Base-by-base conservation (phyloP, 2,888 invertebrate genomes). In the Eustalomyia histrio region DNA sequence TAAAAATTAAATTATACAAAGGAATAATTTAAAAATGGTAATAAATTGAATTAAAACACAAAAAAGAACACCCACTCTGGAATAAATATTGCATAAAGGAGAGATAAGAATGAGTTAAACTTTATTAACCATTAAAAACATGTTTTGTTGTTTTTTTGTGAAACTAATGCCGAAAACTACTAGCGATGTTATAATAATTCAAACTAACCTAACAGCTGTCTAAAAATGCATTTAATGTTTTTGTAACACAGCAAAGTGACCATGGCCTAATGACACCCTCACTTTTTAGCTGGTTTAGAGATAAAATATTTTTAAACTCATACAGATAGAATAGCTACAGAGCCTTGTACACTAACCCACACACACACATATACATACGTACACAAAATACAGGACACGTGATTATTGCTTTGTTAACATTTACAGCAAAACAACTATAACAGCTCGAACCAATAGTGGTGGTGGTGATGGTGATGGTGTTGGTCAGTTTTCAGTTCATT, bases 231-330 rank as follows among this genome's bases (percentile, higher is more conserved):
- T 76, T 76, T 57, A 57, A 61, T 71, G 18, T 68, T 24, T n/a
- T 24, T n/a, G 7, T 16, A 16, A 24, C 16, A 64, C 16, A 64
- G 39, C 65, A 35, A 61, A 65, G 71, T 72, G 72, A 73, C 65
- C 73, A 69, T 80, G 80, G 80, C 76, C 72, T 71, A 80, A 72
- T 72, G 80, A 76, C 72, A 67, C 71, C 76, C 76, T 80, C 65
- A 53, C 71, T 72, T 72, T 58, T 58, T 33, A 71, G 52, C 57
- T 71, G 58, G 17, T 29, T 16, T 39, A 52, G 65, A 50, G 14
- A 71, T 71, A 65, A 71, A 24, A 68, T 39, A 12, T 47, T 6
- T 50, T 65, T 43, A 3, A 39, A 74, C 57, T 17, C 12, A 63
- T n/a, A 57, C 55, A 14, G 16, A 39, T 24, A 69, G 55, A 35